phyloP scores from a whole-genome alignment of 1,140 invertebrate species.

The Platorchestia sp. region DNA sequence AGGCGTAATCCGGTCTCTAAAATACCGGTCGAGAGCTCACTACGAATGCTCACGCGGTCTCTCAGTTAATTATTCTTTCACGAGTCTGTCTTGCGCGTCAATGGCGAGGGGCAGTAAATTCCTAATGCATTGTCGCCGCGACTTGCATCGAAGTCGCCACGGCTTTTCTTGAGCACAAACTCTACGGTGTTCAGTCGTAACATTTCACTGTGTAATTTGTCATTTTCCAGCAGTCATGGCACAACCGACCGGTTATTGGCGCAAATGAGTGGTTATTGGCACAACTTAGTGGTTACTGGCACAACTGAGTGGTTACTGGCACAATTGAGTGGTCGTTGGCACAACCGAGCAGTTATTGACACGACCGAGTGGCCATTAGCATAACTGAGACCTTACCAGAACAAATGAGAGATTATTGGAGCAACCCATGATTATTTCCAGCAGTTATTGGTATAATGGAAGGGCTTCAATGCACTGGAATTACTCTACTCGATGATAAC shows the following conservation, averaged over 20 bases:
- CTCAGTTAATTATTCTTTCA: neutral
- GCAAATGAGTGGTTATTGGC: too few relatives aligned
- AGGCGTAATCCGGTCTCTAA: too few relatives aligned
- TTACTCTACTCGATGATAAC: neutral
- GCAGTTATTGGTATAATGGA: neutral
- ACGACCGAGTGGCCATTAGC: too few relatives aligned
- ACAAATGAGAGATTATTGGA: too few relatives aligned
- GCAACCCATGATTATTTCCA: too few relatives aligned
- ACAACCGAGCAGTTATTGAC: too few relatives aligned
- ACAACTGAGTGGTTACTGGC: too few relatives aligned
- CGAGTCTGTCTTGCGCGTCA: neutral
- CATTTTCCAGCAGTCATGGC: neutral
- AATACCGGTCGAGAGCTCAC: too few relatives aligned
- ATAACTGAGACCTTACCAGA: too few relatives aligned
- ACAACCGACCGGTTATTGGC: neutral
- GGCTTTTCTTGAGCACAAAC: neutral
- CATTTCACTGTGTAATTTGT: constrained; percentile 12
- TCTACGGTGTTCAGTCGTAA: constrained; percentile 11
- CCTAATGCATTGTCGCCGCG: neutral
- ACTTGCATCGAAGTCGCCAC: neutral
- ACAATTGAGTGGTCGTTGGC: too few relatives aligned
- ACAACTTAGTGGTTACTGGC: too few relatives aligned
- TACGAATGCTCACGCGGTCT: neutral
- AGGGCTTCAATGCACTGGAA: neutral
- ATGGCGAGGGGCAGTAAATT: neutral